Percentiles rank a stretch among this genome's conserved stretches.
Evolutionary conservation across 2,113 vertebrate species (phyloP).

Genomic region (Orientallactaga bullata): DNA sequence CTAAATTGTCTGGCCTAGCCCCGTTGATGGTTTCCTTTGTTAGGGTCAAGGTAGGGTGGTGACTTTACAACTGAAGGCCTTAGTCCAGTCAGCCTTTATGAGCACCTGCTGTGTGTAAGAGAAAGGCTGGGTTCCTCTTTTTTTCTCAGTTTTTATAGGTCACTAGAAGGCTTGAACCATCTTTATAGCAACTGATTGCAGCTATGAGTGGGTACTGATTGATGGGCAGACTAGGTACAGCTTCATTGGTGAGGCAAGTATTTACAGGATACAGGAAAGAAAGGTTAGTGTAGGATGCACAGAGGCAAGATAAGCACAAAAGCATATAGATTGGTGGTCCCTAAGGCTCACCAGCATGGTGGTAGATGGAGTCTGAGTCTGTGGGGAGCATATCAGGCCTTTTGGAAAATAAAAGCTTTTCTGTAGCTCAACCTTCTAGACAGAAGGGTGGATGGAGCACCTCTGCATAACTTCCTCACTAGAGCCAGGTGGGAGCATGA

Average conservation of each 20-base stretch:
- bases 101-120: background rate
- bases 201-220: background rate
- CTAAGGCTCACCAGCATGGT: background rate
- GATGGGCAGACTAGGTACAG: background rate
- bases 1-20: background rate
- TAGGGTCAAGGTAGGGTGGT: background rate
- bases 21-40: background rate
- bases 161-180: background rate
- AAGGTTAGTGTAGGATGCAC: background rate
- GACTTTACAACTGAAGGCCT: background rate
- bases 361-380: background rate
- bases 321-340: background rate
- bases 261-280: background rate
- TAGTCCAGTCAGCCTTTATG: background rate
- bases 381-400: background rate
- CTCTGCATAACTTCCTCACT: background rate
- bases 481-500: background rate
- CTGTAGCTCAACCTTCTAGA: background rate
- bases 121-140: constrained; percentile 4
- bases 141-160: background rate
- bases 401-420: background rate
- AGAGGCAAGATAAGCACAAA: background rate
- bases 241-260: background rate
- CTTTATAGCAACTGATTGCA: background rate
- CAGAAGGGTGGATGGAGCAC: background rate